Percentiles rank a stretch among this genome's conserved stretches.
phyloP scores from a whole-genome alignment of 2,888 invertebrate genomes.

The Troides oblongomaculatus region DNA sequence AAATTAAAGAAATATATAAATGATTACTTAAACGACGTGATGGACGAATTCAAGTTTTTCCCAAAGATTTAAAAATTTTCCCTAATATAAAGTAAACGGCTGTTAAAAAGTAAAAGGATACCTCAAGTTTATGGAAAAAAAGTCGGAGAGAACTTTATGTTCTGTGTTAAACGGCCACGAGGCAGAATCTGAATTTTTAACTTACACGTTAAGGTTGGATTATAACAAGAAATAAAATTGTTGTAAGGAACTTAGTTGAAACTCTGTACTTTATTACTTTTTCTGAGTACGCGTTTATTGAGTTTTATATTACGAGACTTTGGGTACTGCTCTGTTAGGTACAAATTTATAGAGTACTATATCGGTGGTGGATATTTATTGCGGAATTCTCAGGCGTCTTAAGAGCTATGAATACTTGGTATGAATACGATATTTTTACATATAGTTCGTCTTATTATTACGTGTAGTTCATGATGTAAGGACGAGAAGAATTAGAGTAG shows the following conservation, averaged over 20 bases:
- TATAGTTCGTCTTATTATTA: too few relatives aligned
- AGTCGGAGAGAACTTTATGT: constrained; percentile 13
- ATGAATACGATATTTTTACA: too few relatives aligned
- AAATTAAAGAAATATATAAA: too few relatives aligned
- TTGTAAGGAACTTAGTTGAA: constrained; percentile 15
- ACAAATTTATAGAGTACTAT: constrained; percentile 1
- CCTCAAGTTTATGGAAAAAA: constrained; percentile 21
- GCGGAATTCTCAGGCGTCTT: too few relatives aligned
- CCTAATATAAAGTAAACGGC: constrained; percentile 6
- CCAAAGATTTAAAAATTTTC: not conserved
- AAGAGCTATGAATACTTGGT: too few relatives aligned
- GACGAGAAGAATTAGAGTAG: too few relatives aligned
- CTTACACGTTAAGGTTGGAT: constrained; percentile 42
- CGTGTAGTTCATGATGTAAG: too few relatives aligned
- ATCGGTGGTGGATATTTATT: too few relatives aligned
- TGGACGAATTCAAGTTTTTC: too few relatives aligned
- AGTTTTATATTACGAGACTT: constrained; percentile 13
- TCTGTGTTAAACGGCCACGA: constrained; percentile 36
- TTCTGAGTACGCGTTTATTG: constrained; percentile 15
- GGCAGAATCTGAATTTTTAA: constrained; percentile 51
- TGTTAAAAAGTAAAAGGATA: constrained; percentile 12
- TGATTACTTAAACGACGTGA: too few relatives aligned
- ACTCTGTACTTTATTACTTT: constrained; percentile 26
- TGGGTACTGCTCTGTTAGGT: not conserved
- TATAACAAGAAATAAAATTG: constrained; percentile 42